Percentiles rank a stretch among this genome's conserved stretches.
These are phyloP conservation scores for Manis javanica DNA, from an alignment of 2,797 vertebrate species.

Conservation along the genomic window DNA sequence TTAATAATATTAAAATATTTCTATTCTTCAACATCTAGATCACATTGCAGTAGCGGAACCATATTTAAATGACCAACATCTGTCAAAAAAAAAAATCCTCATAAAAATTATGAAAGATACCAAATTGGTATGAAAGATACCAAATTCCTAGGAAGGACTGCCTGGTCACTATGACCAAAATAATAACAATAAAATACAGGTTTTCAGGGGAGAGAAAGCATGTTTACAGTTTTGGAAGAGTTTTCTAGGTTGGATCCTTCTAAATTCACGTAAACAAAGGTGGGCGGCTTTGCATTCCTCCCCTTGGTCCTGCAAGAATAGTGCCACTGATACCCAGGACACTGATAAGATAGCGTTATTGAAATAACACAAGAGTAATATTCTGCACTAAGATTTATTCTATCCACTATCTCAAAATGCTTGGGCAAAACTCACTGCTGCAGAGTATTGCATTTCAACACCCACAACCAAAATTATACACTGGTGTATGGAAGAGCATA, in stretches of 20 bases:
- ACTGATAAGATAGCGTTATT: not conserved
- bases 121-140: not conserved
- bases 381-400: conserved; percentile 43
- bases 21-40: not conserved
- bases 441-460: conserved; percentile 43
- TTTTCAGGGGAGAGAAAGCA: not conserved
- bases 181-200: not conserved
- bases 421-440: conserved; percentile 14
- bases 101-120: not conserved
- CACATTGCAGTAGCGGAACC: not conserved
- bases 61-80: not conserved
- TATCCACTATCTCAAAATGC: not conserved
- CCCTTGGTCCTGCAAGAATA: not conserved
- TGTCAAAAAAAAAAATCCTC: not conserved
- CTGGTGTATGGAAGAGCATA: not conserved
- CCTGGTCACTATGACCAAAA: not conserved
- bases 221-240: not conserved
- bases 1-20: conserved; percentile 8
- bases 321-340: not conserved
- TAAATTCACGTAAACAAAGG: not conserved
- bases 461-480: not conserved
- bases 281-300: not conserved
- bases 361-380: not conserved
- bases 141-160: not conserved
- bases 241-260: not conserved